Conservation (phyloP, 2,797 vertebrate species). For the Bradypodion ventrale region DNA sequence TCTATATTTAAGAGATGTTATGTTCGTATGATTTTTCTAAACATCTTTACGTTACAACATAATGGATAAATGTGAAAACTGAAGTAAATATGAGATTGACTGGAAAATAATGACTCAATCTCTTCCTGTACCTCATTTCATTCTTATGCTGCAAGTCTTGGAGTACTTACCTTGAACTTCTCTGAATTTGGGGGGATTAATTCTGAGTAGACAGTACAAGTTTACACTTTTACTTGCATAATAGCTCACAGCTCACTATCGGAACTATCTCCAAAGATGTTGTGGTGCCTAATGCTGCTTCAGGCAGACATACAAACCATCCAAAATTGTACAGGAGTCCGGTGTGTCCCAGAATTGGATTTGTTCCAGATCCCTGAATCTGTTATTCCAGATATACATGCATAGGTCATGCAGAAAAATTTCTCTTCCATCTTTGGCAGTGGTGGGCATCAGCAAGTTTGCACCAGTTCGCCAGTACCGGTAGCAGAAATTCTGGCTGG, state of each 20-base stretch:
- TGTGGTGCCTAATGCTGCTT: neutral
- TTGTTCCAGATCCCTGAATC: too few relatives aligned
- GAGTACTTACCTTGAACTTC: neutral
- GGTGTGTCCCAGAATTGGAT: too few relatives aligned
- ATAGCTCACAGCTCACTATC: neutral
- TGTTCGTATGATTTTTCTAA: conserved; percentile 24
- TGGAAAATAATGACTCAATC: neutral
- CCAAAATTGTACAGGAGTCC: too few relatives aligned
- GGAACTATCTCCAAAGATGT: neutral
- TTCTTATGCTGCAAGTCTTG: neutral
- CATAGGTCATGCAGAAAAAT: too few relatives aligned
- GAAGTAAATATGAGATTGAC: neutral
- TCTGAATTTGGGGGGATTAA: neutral
- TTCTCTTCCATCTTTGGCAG: too few relatives aligned
- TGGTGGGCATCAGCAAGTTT: too few relatives aligned
- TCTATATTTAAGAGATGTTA: conserved; percentile 26
- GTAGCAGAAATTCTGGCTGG: too few relatives aligned
- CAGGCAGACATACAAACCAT: neutral
- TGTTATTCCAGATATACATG: too few relatives aligned
- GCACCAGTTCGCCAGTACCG: too few relatives aligned
- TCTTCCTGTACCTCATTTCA: neutral
- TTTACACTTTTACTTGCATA: neutral
- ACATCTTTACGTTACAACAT: conserved; percentile 25
- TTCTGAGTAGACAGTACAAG: neutral
- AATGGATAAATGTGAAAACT: neutral